Evolutionary conservation across 2,888 invertebrate genomes (phyloP).

Genomic region (Pharmacophagus antenor): DNA sequence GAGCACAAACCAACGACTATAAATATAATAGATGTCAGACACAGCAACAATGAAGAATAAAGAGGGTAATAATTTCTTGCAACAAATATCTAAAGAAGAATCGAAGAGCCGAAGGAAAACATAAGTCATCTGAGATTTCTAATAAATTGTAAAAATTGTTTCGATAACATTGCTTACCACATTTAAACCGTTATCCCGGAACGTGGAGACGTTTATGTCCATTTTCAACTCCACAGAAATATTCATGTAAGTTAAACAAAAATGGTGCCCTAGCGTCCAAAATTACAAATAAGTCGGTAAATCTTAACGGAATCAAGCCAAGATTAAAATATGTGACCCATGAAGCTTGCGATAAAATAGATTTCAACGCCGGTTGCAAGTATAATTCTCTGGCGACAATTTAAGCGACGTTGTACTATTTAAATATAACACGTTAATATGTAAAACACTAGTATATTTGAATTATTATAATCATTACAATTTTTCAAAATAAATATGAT

Average conservation of each 20-base stretch:
- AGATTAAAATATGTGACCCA: constrained; percentile 22
- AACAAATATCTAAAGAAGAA: constrained; percentile 22
- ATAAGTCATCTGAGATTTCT: constrained; percentile 22
- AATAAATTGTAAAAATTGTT: constrained; percentile 13
- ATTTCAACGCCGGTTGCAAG: constrained; percentile 22
- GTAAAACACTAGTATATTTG: neutral
- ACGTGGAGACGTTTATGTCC: neutral
- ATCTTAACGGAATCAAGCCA: constrained; percentile 12
- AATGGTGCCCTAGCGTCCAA: too few species aligned
- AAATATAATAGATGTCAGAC: constrained; percentile 15
- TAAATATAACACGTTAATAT: neutral
- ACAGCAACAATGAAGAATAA: constrained; percentile 17
- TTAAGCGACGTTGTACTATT: constrained; percentile 18
- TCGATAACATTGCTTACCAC: constrained; percentile 1
- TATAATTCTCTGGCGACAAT: constrained; percentile 26
- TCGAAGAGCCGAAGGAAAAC: constrained; percentile 13
- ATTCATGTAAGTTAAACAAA: too few species aligned
- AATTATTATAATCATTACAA: neutral
- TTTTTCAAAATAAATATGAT: neutral
- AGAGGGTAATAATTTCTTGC: constrained; percentile 19
- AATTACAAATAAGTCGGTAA: constrained; percentile 13
- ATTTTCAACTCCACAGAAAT: too few species aligned
- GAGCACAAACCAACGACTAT: neutral
- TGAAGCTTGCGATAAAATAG: constrained; percentile 25
- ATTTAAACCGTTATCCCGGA: neutral